Percentiles rank a stretch among this genome's conserved stretches.
Evolutionary conservation across 2,888 invertebrate species (phyloP).

Genomic region (Pasiphila rectangulata): DNA sequence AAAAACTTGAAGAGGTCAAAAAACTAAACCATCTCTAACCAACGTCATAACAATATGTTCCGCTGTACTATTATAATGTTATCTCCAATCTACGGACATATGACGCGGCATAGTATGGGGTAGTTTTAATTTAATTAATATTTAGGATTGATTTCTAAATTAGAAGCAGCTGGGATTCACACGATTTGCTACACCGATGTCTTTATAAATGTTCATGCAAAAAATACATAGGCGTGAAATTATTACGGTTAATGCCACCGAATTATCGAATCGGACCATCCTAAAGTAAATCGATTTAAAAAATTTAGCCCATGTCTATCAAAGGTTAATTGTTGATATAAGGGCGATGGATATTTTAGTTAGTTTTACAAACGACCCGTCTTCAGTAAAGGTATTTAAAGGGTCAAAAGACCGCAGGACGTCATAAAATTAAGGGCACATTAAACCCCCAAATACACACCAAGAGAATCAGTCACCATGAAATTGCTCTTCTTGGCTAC

Average conservation of each 20-base stretch:
- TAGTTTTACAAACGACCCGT: neutral
- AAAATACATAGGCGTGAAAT: neutral
- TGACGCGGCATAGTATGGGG: slow-evolving; percentile 33
- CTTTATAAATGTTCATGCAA: neutral
- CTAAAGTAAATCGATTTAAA: too few species aligned
- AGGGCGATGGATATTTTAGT: too few species aligned
- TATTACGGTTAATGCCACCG: neutral
- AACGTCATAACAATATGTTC: slow-evolving; percentile 55
- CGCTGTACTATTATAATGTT: slow-evolving; percentile 32
- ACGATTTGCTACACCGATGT: neutral
- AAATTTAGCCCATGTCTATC: too few species aligned
- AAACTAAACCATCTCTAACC: slow-evolving; percentile 42
- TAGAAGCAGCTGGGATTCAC: slow-evolving; percentile 25
- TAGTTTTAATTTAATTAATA: slow-evolving; percentile 27
- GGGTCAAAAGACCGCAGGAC: slow-evolving; percentile 4
- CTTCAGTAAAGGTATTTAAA: neutral
- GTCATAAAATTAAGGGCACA: slow-evolving; percentile 29
- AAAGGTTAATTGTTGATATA: too few species aligned
- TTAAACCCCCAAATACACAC: slow-evolving; percentile 33
- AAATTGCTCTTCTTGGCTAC: slow-evolving; percentile 33
- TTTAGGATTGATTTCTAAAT: slow-evolving; percentile 27
- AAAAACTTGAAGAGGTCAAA: slow-evolving; percentile 10
- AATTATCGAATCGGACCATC: too few species aligned
- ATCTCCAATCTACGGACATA: slow-evolving; percentile 50
- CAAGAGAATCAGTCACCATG: slow-evolving; percentile 36